Percentiles rank a stretch among this genome's conserved stretches.
Evolutionary conservation across 1,140 invertebrate genomes (phyloP).

Genomic region (Drosophila sechellia): DNA sequence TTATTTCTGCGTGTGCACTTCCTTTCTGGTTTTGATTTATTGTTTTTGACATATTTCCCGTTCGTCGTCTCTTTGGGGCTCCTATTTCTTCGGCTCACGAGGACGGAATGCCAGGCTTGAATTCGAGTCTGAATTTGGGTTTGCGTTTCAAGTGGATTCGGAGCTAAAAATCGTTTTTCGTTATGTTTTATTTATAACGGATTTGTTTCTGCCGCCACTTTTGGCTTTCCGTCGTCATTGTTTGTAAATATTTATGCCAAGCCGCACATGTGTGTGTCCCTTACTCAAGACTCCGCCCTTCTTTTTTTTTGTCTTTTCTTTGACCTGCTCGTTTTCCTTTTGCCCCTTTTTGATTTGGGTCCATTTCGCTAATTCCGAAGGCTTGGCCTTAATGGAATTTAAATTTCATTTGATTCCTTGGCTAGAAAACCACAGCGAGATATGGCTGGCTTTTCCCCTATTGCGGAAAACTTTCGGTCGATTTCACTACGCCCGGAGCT

Average conservation of each 20-base stretch:
- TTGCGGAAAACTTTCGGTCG: conserved; percentile 28
- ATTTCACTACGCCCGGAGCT: conserved; percentile 28
- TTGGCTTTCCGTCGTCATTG: conserved; percentile 51
- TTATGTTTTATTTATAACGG: conserved; percentile 82
- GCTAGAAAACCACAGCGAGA: conserved; percentile 6
- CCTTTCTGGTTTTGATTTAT: conserved; percentile 66
- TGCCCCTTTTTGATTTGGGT: conserved; percentile 57
- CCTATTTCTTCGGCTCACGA: conserved; percentile 43
- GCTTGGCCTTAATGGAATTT: conserved; percentile 60
- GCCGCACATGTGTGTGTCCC: conserved; percentile 10
- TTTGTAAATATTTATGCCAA: conserved; percentile 76
- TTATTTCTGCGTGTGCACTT: conserved; percentile 16
- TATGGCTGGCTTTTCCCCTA: conserved; percentile 14
- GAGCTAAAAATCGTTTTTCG: conserved; percentile 48
- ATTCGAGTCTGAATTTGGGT: conserved; percentile 24
- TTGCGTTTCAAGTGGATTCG: conserved; percentile 67
- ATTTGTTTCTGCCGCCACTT: conserved; percentile 61
- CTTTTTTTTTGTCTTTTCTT: background rate
- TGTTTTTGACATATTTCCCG: conserved; percentile 77
- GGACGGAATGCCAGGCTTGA: background rate
- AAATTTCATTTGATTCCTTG: conserved; percentile 58
- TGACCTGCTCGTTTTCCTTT: conserved; percentile 46
- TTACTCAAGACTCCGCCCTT: conserved; percentile 22
- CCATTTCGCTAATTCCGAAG: conserved; percentile 32
- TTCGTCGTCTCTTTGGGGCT: conserved; percentile 35